A percentile compares a stretch with the other conserved stretches of the same genome.
Conservation (phyloP, 2,888 invertebrate species). For the Beris morrisii region DNA sequence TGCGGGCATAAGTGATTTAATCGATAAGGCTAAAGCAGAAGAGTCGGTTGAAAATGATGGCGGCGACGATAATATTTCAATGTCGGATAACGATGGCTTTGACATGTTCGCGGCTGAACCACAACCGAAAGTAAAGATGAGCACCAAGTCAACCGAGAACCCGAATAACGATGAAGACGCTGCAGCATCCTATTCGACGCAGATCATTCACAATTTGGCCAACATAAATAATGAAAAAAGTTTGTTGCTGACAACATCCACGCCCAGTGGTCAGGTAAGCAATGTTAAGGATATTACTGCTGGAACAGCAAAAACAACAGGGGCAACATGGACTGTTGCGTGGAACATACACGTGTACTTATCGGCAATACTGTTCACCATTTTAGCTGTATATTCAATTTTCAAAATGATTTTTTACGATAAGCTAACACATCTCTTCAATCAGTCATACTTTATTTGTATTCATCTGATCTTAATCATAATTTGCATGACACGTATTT, state of each 20-base stretch:
- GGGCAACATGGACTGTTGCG: conserved; percentile 74
- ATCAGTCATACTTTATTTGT: conserved; percentile 84
- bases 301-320: conserved; percentile 39
- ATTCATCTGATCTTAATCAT: conserved; percentile 80
- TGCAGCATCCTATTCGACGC: conserved; percentile 57
- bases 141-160: conserved; percentile 42
- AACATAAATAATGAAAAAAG: conserved; percentile 61
- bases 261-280: conserved; percentile 36
- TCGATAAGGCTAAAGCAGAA: background rate
- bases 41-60: conserved; percentile 22
- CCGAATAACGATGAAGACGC: conserved; percentile 35
- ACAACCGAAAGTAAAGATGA: conserved; percentile 45
- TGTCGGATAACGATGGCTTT: conserved; percentile 7
- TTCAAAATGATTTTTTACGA: conserved; percentile 85
- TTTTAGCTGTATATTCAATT: conserved; percentile 81
- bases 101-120: conserved; percentile 43
- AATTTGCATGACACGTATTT: conserved; percentile 79
- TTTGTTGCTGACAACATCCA: conserved; percentile 40
- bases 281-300: conserved; percentile 26
- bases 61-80: background rate
- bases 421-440: conserved; percentile 82
- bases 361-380: conserved; percentile 80
- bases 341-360: conserved; percentile 92
- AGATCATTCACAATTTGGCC: conserved; percentile 62
- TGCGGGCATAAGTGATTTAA: conserved; percentile 32